Base-by-base conservation (phyloP, 37 sponge, comb jelly and placozoan species). In the Amphimedon queenslandica region DNA sequence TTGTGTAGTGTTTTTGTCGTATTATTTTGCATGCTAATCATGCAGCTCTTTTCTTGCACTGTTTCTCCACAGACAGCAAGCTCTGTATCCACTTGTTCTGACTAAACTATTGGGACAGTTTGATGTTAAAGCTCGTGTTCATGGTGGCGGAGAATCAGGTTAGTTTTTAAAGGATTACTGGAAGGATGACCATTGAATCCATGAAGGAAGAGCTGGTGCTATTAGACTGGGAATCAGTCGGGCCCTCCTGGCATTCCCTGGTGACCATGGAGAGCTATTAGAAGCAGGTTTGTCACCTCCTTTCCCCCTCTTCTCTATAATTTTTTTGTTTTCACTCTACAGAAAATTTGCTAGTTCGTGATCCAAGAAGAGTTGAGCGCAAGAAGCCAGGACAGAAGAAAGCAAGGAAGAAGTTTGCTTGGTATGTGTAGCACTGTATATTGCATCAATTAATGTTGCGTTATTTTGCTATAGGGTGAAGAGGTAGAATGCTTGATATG, bases 361-460 rank as follows among this genome's bases (percentile, higher is more conserved):
- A 94, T 32, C 73, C 74, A 3, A 41, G 94, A 10, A 79, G 35
- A 40, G 92, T 86, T 8, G 94, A 94, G 55, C 68, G 94, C 38
- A 94, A 94, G 74, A 94, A 94, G 39, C 91, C 94, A 10, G 94
- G 94, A 28, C 87, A 83, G 72, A 94, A 87, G 74, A 94, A 90
- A 63, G 94, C 94, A 18, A 82, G 94, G 33, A 94, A 83, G 80
- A 90, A 90, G 70, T 94, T 90, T 73, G 63, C 91, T 32, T 94
- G 94, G 94, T 87, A 61, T 43, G 81, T 67, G 4, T 13, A 18
- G 8, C 13, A 18, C 8, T 18, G 8, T 47, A 13, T 18, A 47
- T 18, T 47, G 53, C 13, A 18, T 47, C 13, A 47, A 47, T 47
- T 47, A 47, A 18, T 47, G 13, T 18, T 47, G 8, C 8, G 8